phyloP scores from a whole-genome alignment of 2,113 vertebrate species.

The Tetraodon nigroviridis region DNA sequence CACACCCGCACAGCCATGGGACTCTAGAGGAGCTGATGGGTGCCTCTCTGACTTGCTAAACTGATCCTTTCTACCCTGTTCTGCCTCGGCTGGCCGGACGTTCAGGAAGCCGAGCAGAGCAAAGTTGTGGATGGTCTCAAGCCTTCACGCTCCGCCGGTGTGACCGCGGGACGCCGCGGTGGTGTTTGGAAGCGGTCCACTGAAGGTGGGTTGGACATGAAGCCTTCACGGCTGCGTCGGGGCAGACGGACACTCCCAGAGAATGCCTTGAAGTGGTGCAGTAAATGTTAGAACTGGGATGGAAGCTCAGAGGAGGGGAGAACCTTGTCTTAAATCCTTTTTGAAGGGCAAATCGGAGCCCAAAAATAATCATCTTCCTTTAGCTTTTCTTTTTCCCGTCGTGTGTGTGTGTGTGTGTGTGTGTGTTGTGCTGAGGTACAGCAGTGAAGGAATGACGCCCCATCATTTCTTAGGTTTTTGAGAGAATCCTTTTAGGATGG shows the following conservation, averaged over 20 bases:
- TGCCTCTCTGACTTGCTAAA: slow-evolving; percentile 51
- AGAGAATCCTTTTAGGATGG: slow-evolving; percentile 18
- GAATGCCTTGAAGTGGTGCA: slow-evolving; percentile 56
- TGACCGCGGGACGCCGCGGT: slow-evolving; percentile 56
- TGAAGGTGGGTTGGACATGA: slow-evolving; percentile 58
- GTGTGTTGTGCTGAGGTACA: slow-evolving; percentile 16
- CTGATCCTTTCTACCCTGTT: slow-evolving; percentile 30
- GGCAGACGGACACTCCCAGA: slow-evolving; percentile 51
- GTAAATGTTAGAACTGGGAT: slow-evolving; percentile 32
- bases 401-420: slow-evolving; percentile 27
- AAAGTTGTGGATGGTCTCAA: slow-evolving; percentile 53
- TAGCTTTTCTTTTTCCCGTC: slow-evolving; percentile 26
- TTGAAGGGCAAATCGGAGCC: slow-evolving; percentile 39
- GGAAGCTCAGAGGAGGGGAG: slow-evolving; percentile 39
- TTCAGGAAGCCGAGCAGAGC: slow-evolving; percentile 46
- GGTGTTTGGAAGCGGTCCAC: slow-evolving; percentile 53
- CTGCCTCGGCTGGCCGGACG: slow-evolving; percentile 30
- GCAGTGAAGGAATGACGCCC: neutral
- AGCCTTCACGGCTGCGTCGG: slow-evolving; percentile 53
- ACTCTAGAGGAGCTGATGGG: slow-evolving; percentile 40
- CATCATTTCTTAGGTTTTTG: slow-evolving; percentile 31
- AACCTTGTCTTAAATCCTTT: slow-evolving; percentile 62
- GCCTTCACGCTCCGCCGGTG: slow-evolving; percentile 55
- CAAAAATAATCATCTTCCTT: slow-evolving; percentile 30
- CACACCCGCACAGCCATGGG: slow-evolving; percentile 25